Evolutionary conservation across 1,140 invertebrate genomes (phyloP), one percentile per base, ranked within the genome.

Genomic region (Micrasema longulum): DNA sequence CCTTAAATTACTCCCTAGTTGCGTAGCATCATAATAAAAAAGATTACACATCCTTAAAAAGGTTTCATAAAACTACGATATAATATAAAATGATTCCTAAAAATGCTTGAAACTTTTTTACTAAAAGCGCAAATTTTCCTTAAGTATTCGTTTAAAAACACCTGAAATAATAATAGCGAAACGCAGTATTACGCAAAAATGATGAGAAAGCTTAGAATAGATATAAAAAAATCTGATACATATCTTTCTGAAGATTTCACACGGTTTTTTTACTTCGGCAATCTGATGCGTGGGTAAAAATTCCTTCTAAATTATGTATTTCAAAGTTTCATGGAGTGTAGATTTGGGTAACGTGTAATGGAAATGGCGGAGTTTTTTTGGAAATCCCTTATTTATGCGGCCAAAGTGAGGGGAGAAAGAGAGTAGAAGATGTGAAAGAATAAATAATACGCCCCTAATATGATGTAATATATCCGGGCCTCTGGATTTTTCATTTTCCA

Each of bases 401-500:
- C 18, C 41, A 48, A 14, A 62, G 38, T 36, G 57, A 16, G n/a
- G 57, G 38, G 16, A 20, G 14, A 20, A 9, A 9, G 9, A 41
- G 12, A 43, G 41, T 16, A 3, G 26, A 35, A 36, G 52, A 47
- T 47, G 52, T 36, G 67, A 36, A 35, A 62, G 31, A 69, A 69
- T 60, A 69, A 69, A 69, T 69, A 69, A 69, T 53, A 26, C 9
- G n/a, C 5, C 22, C 67, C 38, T 69, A 68, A 68, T 68, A 68
- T 48, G 38, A 45, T 23, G 50, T 41, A 48, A 69, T 60, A 69
- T 69, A 53, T 60, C 38, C 16, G 22, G 22, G 50, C 36, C 60
- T 60, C 41, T 43, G 26, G 67, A 31, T 48, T 60, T 53, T 38
- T 35, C 60, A 22, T 48, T 64, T 64, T 14, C 18, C 31, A 64